Evolutionary conservation across 2,113 vertebrate genomes (phyloP).

Genomic region (Indri indri): DNA sequence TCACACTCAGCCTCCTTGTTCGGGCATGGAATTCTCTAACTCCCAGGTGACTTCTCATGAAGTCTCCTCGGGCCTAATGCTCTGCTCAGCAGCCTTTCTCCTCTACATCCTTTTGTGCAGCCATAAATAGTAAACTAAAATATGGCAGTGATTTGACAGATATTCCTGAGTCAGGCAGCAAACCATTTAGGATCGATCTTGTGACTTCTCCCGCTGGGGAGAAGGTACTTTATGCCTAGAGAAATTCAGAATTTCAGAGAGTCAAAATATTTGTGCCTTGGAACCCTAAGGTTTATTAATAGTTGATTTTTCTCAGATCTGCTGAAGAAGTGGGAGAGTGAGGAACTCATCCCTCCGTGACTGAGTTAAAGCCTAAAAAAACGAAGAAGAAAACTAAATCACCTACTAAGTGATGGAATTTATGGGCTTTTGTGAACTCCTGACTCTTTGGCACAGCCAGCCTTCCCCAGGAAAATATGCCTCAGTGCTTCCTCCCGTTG

Average conservation of each 20-base stretch:
- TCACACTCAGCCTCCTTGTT: background rate
- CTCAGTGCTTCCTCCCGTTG: background rate
- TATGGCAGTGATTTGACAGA: constrained; percentile 44
- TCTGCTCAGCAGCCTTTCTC: background rate
- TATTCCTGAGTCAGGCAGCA: constrained; percentile 39
- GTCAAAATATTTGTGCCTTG: constrained; percentile 7
- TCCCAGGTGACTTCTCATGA: background rate
- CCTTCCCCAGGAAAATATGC: background rate
- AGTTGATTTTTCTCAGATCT: constrained; percentile 47
- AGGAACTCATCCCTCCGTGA: background rate
- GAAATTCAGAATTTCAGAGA: background rate
- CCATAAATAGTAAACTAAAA: constrained; percentile 58
- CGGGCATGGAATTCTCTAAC: background rate
- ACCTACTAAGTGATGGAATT: background rate
- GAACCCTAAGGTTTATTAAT: constrained; percentile 17
- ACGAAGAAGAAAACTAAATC: background rate
- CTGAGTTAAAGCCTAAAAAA: background rate
- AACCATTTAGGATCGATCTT: constrained; percentile 3
- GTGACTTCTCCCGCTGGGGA: background rate
- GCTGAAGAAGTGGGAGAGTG: background rate
- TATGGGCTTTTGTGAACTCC: background rate
- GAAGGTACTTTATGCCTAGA: background rate
- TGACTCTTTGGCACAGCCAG: background rate
- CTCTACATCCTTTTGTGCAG: background rate
- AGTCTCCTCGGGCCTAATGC: background rate